Conservation (phyloP, 2,888 invertebrate genomes). For the Yponomeuta evonymella region DNA sequence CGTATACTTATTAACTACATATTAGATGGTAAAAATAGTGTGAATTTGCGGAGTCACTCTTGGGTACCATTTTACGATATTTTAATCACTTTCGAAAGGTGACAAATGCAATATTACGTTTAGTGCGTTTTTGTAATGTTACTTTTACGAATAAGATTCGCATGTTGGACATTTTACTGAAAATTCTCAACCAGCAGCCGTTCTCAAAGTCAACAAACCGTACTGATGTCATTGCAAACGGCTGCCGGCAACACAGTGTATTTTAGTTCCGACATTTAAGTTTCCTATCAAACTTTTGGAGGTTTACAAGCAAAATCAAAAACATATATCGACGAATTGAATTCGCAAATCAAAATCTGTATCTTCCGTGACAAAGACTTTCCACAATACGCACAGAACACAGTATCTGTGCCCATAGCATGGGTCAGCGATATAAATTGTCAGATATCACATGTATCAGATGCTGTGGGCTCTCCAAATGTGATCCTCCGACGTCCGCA, state of each 20-base stretch:
- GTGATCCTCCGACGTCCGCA: slow-evolving; percentile 60
- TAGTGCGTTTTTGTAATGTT: slow-evolving; percentile 48
- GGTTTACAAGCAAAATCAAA: slow-evolving; percentile 62
- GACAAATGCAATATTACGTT: slow-evolving; percentile 57
- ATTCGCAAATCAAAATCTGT: slow-evolving; percentile 42
- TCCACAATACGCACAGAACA: slow-evolving; percentile 38
- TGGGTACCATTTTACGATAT: slow-evolving; percentile 48
- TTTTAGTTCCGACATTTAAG: slow-evolving; percentile 53
- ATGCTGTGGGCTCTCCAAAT: slow-evolving; percentile 17
- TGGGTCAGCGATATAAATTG: not conserved
- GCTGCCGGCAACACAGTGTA: slow-evolving; percentile 33
- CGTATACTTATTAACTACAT: slow-evolving; percentile 53
- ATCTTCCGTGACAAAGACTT: slow-evolving; percentile 61
- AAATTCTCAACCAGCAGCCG: slow-evolving; percentile 42
- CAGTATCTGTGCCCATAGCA: not conserved
- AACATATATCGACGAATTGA: slow-evolving; percentile 47
- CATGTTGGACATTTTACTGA: slow-evolving; percentile 63
- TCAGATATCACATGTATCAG: not conserved
- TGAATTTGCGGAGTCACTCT: slow-evolving; percentile 65
- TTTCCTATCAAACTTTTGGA: slow-evolving; percentile 76
- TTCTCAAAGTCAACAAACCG: slow-evolving; percentile 30
- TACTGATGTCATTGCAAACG: not conserved
- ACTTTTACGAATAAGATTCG: slow-evolving; percentile 50
- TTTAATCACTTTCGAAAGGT: slow-evolving; percentile 50
- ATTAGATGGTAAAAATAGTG: slow-evolving; percentile 39